Base-by-base conservation (phyloP, 2,888 invertebrate genomes). In the Lumbricus terrestris region DNA sequence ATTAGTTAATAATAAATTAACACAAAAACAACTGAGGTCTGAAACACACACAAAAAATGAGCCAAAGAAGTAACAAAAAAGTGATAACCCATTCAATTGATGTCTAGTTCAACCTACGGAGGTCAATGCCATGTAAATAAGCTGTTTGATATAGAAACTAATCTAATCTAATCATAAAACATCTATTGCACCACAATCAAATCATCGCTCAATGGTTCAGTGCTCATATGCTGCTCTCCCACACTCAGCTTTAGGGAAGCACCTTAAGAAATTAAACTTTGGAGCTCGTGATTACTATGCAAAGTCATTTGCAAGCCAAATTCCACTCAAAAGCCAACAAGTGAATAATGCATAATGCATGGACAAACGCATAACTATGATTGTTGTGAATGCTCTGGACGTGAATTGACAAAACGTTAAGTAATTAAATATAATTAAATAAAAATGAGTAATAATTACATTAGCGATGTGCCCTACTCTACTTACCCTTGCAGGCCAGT, bases 401-500 rank as follows among this genome's bases (percentile, higher is more conserved):
- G n/a, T 16, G 1, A n/a, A n/a, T n/a, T 69, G n/a, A 69, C 8
- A n/a, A n/a, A 69, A n/a, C 69, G 29, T 69, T 69, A 47, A 47
- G 20, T 47, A 47, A 47, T 47, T 47, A 15, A 47, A 23, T 47
- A 47, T 23, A n/a, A 29, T 15, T 69, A 69, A n/a, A n/a, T n/a
- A 69, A 69, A 16, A 69, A 29, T 54, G 18, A 3, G 47, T 18
- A 47, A 47, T 11, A 18, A 47, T n/a, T 69, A 29, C 13, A 8
- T 29, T n/a, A 69, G 18, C 3, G 6, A 88, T 8, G 40, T 18
- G n/a, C 20, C 89, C 54, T n/a, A 93, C 94, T 93, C 54, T n/a
- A 93, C 94, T 93, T 94, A 96, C 96, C 94, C 95, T 94, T 42
- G 98, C 98, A 91, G 98, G 98, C 98, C 98, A 99, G 93, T 98